A percentile compares a stretch with the other conserved stretches of the same genome.
Evolutionary conservation across 2,113 vertebrate species (phyloP).

Genomic region (Athene cunicularia): DNA sequence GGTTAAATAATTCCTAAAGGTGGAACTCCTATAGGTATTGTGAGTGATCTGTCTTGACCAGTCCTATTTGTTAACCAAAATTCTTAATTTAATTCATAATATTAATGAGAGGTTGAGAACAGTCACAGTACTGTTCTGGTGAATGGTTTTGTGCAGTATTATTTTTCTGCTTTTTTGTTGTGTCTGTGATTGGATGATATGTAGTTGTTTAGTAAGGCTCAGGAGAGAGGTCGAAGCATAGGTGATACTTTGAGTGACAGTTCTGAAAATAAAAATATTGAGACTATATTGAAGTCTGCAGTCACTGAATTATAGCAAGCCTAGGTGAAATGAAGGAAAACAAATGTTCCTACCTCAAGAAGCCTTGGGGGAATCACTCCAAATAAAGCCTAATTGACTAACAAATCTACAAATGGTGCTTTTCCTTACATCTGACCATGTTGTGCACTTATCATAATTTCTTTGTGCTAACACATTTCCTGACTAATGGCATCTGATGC

Average conservation of each 20-base stretch:
- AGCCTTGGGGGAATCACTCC: conserved; percentile 5
- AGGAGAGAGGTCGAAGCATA: background rate
- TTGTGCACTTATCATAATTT: background rate
- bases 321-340: conserved; percentile 33
- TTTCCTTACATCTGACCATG: background rate
- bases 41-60: background rate
- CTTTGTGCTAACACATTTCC: conserved; percentile 10
- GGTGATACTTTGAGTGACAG: background rate
- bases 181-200: background rate
- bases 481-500: conserved; percentile 9
- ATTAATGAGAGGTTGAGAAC: conserved; percentile 36
- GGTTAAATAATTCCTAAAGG: background rate
- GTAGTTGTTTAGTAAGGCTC: background rate
- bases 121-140: background rate
- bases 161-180: background rate
- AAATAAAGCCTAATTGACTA: conserved; percentile 56
- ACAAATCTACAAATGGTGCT: conserved; percentile 51
- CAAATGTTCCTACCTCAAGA: conserved; percentile 35
- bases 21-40: background rate
- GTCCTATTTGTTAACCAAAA: conserved; percentile 7
- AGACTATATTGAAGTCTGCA: background rate
- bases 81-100: conserved; percentile 41
- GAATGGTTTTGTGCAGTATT: conserved; percentile 21
- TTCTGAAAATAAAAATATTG: background rate
- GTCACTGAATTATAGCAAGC: background rate